These are phyloP conservation scores for Illadopsis cleaveri DNA, from an alignment of 2,113 vertebrate genomes.

Conservation along the genomic window DNA sequence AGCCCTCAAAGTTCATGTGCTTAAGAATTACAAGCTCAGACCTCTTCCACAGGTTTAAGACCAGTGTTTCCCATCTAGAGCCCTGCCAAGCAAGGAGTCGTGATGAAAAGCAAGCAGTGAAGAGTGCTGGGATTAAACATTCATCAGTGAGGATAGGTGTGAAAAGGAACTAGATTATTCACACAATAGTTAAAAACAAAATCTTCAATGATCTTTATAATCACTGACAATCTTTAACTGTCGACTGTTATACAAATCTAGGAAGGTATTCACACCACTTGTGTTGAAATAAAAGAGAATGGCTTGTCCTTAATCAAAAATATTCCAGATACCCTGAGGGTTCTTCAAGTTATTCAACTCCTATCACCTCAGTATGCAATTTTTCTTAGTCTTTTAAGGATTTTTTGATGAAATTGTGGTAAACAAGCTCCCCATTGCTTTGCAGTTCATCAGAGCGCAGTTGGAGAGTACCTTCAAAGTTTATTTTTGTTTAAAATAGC, in stretches of 20 bases:
- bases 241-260: not conserved
- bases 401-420: slow-evolving; percentile 51
- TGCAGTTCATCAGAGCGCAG: slow-evolving; percentile 69
- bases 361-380: slow-evolving; percentile 61
- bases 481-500: slow-evolving; percentile 64
- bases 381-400: slow-evolving; percentile 49
- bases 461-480: slow-evolving; percentile 59
- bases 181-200: not conserved
- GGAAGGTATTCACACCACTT: not conserved
- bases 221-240: not conserved
- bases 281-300: not conserved
- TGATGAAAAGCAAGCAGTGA: not conserved
- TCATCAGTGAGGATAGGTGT: not conserved
- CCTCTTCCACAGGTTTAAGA: not conserved
- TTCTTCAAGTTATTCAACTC: slow-evolving; percentile 53
- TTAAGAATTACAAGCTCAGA: not conserved
- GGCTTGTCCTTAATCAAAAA: slow-evolving; percentile 23
- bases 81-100: not conserved
- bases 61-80: not conserved
- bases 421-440: slow-evolving; percentile 67
- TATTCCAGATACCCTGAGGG: slow-evolving; percentile 33
- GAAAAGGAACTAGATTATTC: not conserved
- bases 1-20: not conserved
- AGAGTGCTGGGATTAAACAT: not conserved
- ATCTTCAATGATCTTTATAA: not conserved